Percentiles rank a stretch among this genome's conserved stretches.
These are phyloP conservation scores for Tragulus kanchil DNA, from an alignment of 2,113 vertebrate species.

Conservation along the genomic window DNA sequence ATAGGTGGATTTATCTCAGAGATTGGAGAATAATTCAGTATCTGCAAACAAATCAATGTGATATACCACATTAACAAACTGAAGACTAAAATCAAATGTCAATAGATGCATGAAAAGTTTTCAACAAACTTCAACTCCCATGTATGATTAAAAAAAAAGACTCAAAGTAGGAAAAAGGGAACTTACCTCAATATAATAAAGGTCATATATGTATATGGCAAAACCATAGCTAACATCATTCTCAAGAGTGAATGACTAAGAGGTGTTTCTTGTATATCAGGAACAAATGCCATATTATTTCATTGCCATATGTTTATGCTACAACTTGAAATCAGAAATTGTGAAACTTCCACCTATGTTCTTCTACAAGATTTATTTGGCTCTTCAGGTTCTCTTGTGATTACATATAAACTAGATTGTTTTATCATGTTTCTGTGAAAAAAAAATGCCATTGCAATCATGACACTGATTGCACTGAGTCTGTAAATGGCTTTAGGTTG, in stretches of 20 bases:
- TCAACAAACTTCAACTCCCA: neutral
- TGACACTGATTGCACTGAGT: neutral
- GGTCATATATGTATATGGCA: neutral
- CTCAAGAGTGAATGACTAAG: neutral
- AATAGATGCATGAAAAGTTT: neutral
- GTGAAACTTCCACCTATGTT: neutral
- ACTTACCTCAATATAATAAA: neutral
- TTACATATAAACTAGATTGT: neutral
- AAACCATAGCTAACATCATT: neutral
- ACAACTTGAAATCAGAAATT: neutral
- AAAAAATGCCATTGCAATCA: neutral
- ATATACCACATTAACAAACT: neutral
- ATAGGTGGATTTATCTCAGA: neutral
- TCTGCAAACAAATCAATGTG: neutral
- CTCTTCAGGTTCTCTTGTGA: neutral
- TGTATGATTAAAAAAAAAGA: neutral
- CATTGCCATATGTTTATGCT: neutral
- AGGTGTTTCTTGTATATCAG: neutral
- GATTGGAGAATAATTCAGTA: neutral
- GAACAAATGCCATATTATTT: neutral
- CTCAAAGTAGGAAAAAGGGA: neutral
- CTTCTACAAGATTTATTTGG: neutral
- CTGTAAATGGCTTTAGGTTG: neutral
- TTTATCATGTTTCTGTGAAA: neutral
- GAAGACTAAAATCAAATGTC: neutral